Conservation (phyloP, 2,888 invertebrate species). For the Athalia cordata region DNA sequence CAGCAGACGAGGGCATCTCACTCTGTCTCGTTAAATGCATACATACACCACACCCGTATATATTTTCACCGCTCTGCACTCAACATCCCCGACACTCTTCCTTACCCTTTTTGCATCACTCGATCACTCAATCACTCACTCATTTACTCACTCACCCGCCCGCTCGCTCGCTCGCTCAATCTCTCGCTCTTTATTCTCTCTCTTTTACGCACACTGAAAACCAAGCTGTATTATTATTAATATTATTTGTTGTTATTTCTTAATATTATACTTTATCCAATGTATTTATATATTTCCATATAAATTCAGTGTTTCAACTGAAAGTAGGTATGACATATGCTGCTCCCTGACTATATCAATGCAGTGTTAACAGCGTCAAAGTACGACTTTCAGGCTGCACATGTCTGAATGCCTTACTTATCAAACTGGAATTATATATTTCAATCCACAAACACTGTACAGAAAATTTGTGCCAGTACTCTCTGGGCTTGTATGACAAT, state of each 20-base stretch:
- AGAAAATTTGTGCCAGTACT: constrained; percentile 62
- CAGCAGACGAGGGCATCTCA: constrained; percentile 18
- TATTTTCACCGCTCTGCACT: constrained; percentile 57
- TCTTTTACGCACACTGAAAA: constrained; percentile 70
- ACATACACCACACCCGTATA: constrained; percentile 47
- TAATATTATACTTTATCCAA: constrained; percentile 73
- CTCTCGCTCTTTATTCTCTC: constrained; percentile 58
- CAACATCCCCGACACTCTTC: neutral
- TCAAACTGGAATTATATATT: constrained; percentile 8
- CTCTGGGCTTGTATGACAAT: constrained; percentile 52
- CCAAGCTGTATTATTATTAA: constrained; percentile 72
- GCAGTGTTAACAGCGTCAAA: constrained; percentile 41
- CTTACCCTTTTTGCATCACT: neutral
- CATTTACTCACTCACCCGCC: constrained; percentile 44
- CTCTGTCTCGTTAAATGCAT: constrained; percentile 43
- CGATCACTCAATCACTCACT: constrained; percentile 39
- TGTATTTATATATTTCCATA: constrained; percentile 68
- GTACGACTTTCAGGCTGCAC: constrained; percentile 49
- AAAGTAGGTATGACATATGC: constrained; percentile 64
- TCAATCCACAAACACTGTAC: constrained; percentile 59
- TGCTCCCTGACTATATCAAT: constrained; percentile 61
- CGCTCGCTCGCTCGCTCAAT: constrained; percentile 50
- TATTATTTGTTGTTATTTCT: constrained; percentile 69
- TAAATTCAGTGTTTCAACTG: constrained; percentile 65
- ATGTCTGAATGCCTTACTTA: constrained; percentile 48